Percentiles rank a stretch among this genome's conserved stretches.
These are phyloP conservation scores for Anarsia innoxiella DNA, from an alignment of 2,888 invertebrate genomes.

Conservation along the genomic window DNA sequence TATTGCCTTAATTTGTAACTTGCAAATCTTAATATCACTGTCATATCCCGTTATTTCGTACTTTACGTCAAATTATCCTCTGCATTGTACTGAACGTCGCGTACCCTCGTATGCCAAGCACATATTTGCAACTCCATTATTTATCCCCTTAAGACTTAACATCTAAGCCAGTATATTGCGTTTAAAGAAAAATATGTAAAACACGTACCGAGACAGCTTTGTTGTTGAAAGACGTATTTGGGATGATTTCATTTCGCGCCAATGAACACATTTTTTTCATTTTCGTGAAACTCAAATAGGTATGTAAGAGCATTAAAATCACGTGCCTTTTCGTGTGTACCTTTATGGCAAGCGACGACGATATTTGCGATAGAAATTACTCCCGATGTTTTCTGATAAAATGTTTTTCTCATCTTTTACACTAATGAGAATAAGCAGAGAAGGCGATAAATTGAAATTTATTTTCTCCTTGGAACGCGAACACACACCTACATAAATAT, in stretches of 20 bases:
- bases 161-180: slow-evolving; percentile 49
- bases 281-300: slow-evolving; percentile 49
- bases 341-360: slow-evolving; percentile 34
- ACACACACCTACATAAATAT: slow-evolving; percentile 48
- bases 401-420: slow-evolving; percentile 48
- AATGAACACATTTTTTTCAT: slow-evolving; percentile 63
- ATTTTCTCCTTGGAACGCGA: slow-evolving; percentile 43
- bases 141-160: slow-evolving; percentile 55
- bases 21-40: slow-evolving; percentile 7
- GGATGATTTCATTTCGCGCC: slow-evolving; percentile 60
- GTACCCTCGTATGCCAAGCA: slow-evolving; percentile 32
- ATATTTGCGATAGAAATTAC: slow-evolving; percentile 44
- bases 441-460: slow-evolving; percentile 59
- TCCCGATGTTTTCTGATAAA: slow-evolving; percentile 48
- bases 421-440: slow-evolving; percentile 54
- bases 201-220: slow-evolving; percentile 52
- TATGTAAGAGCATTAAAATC: slow-evolving; percentile 56
- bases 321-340: slow-evolving; percentile 43
- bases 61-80: slow-evolving; percentile 22
- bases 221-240: slow-evolving; percentile 60
- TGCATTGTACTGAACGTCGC: slow-evolving; percentile 7
- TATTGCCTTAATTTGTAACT: slow-evolving; percentile 5
- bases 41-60: slow-evolving; percentile 4
- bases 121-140: slow-evolving; percentile 54
- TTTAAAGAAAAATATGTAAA: slow-evolving; percentile 62